Base-by-base conservation (phyloP, 1,140 invertebrate species). In the Rhagoletis pomonella region DNA sequence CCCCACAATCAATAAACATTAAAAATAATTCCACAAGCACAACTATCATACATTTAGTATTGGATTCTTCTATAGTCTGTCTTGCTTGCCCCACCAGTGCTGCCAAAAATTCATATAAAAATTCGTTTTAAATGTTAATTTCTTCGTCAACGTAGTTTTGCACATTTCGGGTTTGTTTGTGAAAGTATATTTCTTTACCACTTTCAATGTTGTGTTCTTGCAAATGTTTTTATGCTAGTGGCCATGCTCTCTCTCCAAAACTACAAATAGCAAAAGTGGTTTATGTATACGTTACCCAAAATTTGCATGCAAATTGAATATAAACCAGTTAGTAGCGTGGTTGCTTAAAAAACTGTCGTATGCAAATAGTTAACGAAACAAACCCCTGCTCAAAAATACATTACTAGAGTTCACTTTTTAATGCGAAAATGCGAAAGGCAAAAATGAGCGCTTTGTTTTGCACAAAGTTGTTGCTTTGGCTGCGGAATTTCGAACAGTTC, bases 301-400 rank as follows among this genome's bases (percentile, higher is more conserved):
- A 81, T 81, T 55, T 81, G 44, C 44, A 81, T 81, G 29, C 73
- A 81, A 81, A 81, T 81, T 81, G 73, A 81, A 81, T 81, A 55
- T 58, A 55, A 55, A 81, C 50, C 17, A 55, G 73, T 81, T 81
- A 19, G 47, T 81, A 9, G 6, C 19, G 73, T 55, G 19, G 73
- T 81, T 55, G 5, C 73, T 55, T 81, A 55, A 50, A 81, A 81
- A 50, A 9, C n/a, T 19, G 73, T 81, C 67, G 67, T 42, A 47
- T 17, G 42, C 14, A 42, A 44, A 42, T 73, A 17, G 42, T 44
- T 73, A 73, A 73, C 42, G 67, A n/a, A 10, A 29, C 29, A 29
- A 0, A 0, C 29, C 29, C 29, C 29, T 29, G 29, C 29, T 1
- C 29, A 29, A 29, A 29, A 29, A 29, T 29, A 29, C 29, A 29